Evolutionary conservation across 1,140 invertebrate genomes (phyloP), one percentile per base, ranked within the genome.

Genomic region (Philopotamus ludificatus): DNA sequence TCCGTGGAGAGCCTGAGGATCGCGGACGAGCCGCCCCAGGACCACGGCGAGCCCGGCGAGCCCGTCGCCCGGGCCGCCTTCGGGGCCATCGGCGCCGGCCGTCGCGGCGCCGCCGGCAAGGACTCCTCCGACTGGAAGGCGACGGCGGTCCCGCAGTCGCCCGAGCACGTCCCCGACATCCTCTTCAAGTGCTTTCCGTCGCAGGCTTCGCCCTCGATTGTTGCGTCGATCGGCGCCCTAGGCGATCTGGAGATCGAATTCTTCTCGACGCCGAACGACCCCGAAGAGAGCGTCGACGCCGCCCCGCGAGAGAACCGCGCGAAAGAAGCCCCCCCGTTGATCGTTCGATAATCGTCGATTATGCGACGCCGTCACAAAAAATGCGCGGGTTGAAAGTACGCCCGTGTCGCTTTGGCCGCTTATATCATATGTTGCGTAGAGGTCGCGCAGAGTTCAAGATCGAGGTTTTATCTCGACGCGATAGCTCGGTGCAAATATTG

Each of bases 221-320:
- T 90, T 26, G 89, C 88, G 18, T 90, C 89, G 60, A 83, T 84
- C 47, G 89, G 89, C 73, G 89, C 88, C 2, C 88, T 90, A 72
- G 80, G 88, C 49, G 89, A 90, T 74, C 76, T 90, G 69, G 89
- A 91, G 76, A 91, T 90, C 72, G 89, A 88, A 71, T 87, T 91
- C 75, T 89, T 87, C 74, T 86, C 85, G 54, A 81, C 79, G 23
- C 84, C 18, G 25, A 47, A 60, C 22, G 23, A 34, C 26, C n/a
- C 22, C 21, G 16, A 18, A 23, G 20, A 10, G 44, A 26, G 44
- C 41, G 22, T 50, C 41, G 21, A 60, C 44, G 42, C 34, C 41
- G 28, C 12, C 28, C n/a, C n/a, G n/a, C n/a, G n/a, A n/a, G n/a
- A n/a, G n/a, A n/a, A n/a, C n/a, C n/a, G n/a, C n/a, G n/a, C n/a